Percentiles rank a stretch among this genome's conserved stretches.
Evolutionary conservation across 2,888 invertebrate species (phyloP).

Genomic region (Drosophila rellima): DNA sequence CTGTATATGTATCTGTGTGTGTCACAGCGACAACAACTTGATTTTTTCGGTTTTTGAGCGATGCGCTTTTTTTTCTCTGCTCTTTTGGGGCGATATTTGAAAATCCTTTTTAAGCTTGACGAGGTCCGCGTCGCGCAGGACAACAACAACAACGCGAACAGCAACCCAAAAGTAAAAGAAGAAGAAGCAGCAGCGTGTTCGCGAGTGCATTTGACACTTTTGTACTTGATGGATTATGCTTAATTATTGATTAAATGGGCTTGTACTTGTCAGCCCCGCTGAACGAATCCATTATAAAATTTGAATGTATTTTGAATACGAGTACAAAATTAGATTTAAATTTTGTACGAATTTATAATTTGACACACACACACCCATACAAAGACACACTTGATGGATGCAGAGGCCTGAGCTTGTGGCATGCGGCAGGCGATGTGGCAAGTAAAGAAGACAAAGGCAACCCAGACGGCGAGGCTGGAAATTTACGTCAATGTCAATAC

Average conservation of each 20-base stretch:
- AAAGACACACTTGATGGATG: conserved; percentile 65
- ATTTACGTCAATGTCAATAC: conserved; percentile 66
- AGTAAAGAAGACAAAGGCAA: conserved; percentile 4
- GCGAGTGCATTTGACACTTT: conserved; percentile 86
- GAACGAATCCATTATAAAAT: conserved; percentile 68
- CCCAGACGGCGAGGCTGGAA: conserved; percentile 19
- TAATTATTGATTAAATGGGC: conserved; percentile 85
- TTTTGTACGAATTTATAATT: conserved; percentile 70
- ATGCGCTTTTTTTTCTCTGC: conserved; percentile 58
- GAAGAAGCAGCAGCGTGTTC: conserved; percentile 36
- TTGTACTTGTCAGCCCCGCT: conserved; percentile 74
- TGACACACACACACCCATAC: conserved; percentile 38
- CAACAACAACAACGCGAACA: neutral
- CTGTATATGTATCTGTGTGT: conserved; percentile 26
- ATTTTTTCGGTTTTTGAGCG: conserved; percentile 57
- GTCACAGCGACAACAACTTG: conserved; percentile 71
- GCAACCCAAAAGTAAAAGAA: neutral
- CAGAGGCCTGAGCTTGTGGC: conserved; percentile 18
- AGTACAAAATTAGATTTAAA: conserved; percentile 72
- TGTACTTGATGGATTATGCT: conserved; percentile 85
- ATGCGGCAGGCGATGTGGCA: conserved; percentile 6
- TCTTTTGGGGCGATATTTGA: conserved; percentile 26
- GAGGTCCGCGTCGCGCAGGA: conserved; percentile 19
- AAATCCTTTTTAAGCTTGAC: conserved; percentile 60
- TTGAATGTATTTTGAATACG: conserved; percentile 60